Base-by-base conservation (phyloP, 53 echinoderm and acorn worm genomes). In the Glandiceps talaboti region DNA sequence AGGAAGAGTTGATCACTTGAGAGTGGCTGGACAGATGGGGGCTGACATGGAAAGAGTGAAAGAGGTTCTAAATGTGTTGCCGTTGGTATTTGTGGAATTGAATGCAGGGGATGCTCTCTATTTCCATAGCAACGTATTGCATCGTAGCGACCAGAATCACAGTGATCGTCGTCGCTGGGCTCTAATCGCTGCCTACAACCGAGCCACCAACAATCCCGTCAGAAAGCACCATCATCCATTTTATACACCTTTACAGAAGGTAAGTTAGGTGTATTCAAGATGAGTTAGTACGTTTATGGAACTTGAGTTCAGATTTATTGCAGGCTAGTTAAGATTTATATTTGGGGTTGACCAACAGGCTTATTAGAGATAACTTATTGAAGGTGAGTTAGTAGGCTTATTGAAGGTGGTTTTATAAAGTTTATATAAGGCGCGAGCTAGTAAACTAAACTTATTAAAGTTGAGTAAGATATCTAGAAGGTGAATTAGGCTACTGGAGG, bases 111-210 rank as follows among this genome's bases (percentile, higher is more conserved):
- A 92, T 77, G 92, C 90, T 14, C 73, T 92, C 33, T 92, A 89
- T 83, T 92, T 92, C 73, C 92, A 92, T 79, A 84, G 85, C 81
- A 92, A 92, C 74, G 87, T 92, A 0, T 82, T 92, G 14, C 92
- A 92, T 28, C 82, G 85, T 77, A 92, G 92, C 77, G 85, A 90
- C 74, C 78, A 85, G 28, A 92, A 92, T 81, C 78, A 81, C 75
- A 89, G 89, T 33, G 92, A 92, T 30, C 33, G 89, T 25, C 45
- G 88, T 28, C 86, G 92, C 0, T 90, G 90, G 92, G 87, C 85
- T 27, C 90, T 92, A 32, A 90, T 90, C 26, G 32, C 84, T 0
- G 76, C 92, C 10, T 92, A 92, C 84, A 92, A 90, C 75, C 83
- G 85, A 45, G 90, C 90, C 73, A 83, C 84, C 76, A 92, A 92